Base-by-base conservation (phyloP, 2,888 invertebrate genomes). In the Caenorhabditis macrosperma region DNA sequence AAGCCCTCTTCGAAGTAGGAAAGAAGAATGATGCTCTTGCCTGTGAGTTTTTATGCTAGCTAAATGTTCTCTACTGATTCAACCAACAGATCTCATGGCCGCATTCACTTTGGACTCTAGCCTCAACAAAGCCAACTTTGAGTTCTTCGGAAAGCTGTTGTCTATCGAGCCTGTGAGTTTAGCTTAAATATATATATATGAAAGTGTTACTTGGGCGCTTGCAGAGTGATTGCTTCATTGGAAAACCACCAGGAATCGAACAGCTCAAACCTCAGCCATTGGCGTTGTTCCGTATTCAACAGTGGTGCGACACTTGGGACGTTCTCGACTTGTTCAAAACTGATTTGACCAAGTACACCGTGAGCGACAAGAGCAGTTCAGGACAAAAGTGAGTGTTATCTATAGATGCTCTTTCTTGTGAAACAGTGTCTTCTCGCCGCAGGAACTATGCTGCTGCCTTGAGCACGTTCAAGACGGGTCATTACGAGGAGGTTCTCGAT, bases 241-340 rank as follows among this genome's bases (percentile, higher is more conserved):
- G 59, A 26, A 68, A 67, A 28, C 57, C 71, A 10, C 41, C 28
- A 3, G 68, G 74, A 35, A 44, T 74, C 28, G 48, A 57, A 0
- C 54, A 69, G 12, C 9, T 68, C 10, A 30, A 59, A 5, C 74
- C 74, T 20, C 35, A 20, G 7, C 79, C 79, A 28, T 17, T 79
- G 2, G 67, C 68, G 2, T 30, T 74, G 0, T 79, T 64, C 59
- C 26, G 79, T 20, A 69, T 79, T 30, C 79, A 79, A 38, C 74
- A 74, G 44, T 79, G 79, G 79, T 74, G 57, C 41, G 79, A 79
- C 30, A 79, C 74, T 5, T 79, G 79, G 79, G 79, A 79, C 35
- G 20, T 74, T 28, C 30, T 68, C 20, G 79, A 79, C 64, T 35
- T 79, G 20, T 79, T 79, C 69, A 79, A 79, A 26, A 59, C 17